Base-by-base conservation (phyloP, 2,113 vertebrate genomes). In the Vulpes lagopus region DNA sequence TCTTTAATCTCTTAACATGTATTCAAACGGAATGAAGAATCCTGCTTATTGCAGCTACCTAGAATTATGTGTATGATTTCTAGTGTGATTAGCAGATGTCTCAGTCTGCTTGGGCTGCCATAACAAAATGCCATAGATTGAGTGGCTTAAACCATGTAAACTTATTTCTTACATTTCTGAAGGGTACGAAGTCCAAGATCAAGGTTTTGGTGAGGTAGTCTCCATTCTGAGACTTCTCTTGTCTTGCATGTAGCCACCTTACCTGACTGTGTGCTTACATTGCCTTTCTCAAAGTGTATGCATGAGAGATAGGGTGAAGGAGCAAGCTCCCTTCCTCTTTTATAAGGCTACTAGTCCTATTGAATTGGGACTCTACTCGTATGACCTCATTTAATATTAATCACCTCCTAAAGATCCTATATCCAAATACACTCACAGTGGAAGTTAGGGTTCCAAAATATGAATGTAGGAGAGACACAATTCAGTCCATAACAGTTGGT, bases 11-110 rank as follows among this genome's bases (percentile, higher is more conserved):
- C 62, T 59, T 93, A 62, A 32, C 2, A 69, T 27, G 22, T 60
- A 83, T 95, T 73, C 49, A 80, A 64, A 74, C 7, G 23, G 19
- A 82, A 87, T 53, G 74, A 92, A 49, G n/a, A 96, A 60, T 74
- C n/a, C 16, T 90, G 27, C 27, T 84, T 73, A 49, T 15, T 93
- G 16, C 25, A 67, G 78, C n/a, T n/a, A 51, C 9, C 53, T 73
- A 30, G 32, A 32, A 53, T 5, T 38, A 83, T 59, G 65, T 67
- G 15, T 6, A 79, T 43, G 38, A 7, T 92, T 81, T 87, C 30
- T 35, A 65, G 53, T 69, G n/a, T 60, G 11, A 64, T 82, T 78
- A 85, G 30, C 14, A 73, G 82, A 0, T 43, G 3, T 83, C 82
- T 57, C 11, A 35, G 27, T 76, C 69, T 67, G 8, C 5, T 78